Evolutionary conservation across 2,113 vertebrate species (phyloP).

Genomic region (Martes martes): DNA sequence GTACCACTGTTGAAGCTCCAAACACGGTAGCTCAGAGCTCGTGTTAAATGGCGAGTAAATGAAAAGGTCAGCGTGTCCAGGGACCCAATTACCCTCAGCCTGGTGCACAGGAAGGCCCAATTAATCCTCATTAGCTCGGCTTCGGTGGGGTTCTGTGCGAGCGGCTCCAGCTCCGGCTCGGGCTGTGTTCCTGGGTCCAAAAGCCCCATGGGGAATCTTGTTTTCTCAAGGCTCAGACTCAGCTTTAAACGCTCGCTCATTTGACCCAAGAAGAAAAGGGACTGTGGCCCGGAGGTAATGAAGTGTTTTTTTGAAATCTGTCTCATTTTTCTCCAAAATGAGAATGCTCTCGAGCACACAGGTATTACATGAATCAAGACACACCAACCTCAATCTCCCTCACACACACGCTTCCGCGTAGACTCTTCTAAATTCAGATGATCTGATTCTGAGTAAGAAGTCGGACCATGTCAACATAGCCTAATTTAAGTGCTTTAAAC

Average conservation of each 20-base stretch:
- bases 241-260: conserved; percentile 65
- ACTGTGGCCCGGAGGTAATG: not conserved
- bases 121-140: conserved; percentile 58
- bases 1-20: conserved; percentile 47
- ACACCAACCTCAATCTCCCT: not conserved
- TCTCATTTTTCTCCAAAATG: not conserved
- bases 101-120: conserved; percentile 50
- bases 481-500: not conserved
- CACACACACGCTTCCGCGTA: not conserved
- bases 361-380: not conserved
- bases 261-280: conserved; percentile 59
- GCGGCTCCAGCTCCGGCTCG: conserved; percentile 38
- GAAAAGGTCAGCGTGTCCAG: conserved; percentile 54
- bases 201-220: conserved; percentile 51
- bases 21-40: conserved; percentile 38
- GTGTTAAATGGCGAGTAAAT: conserved; percentile 51
- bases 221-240: conserved; percentile 72
- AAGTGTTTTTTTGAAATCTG: not conserved
- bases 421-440: not conserved
- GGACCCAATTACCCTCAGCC: conserved; percentile 61
- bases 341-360: not conserved
- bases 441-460: not conserved
- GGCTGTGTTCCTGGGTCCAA: conserved; percentile 55
- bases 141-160: conserved; percentile 25
- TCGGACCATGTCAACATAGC: not conserved